Evolutionary conservation across 2,797 vertebrate species (phyloP), one percentile per base, ranked within the genome.

Genomic region (Bovichtus diacanthus): DNA sequence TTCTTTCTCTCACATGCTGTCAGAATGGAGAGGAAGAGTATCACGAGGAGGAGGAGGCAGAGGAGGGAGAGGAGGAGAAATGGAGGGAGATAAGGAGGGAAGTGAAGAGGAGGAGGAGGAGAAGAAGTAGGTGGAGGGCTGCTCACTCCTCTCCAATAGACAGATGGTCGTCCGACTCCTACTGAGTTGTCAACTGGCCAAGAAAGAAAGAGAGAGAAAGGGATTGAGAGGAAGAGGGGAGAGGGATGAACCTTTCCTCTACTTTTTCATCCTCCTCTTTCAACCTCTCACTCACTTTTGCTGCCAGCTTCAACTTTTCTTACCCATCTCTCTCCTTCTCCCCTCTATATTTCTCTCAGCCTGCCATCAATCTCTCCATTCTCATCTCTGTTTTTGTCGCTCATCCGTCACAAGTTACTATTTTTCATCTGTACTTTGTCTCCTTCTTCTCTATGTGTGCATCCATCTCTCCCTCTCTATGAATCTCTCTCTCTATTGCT

Each of bases 141-240:
- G 70, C 55, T 86, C 70, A 65, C 74, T 89, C 70, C 76, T 86
- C 73, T 86, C 72, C 70, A 82, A 70, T 31, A 89, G 87, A 91
- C 91, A 93, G 92, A 93, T 93, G 91, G 91, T 88, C 23, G 87
- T 86, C 85, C 75, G 82, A 87, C 86, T 92, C 92, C 90, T 86
- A 90, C 91, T 76, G 90, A 86, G 92, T 87, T 93, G 92, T 90
- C 88, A 80, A 88, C 74, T 34, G 75, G 90, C 92, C 92, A 93
- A 86, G 53, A 76, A 31, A 65, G 66, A 86, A 62, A 87, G 67
- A 86, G 64, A 66, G 61, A 69, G 63, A 72, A 54, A 72, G 67
- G 64, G 62, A 83, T 36, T 41, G 68, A 81, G 74, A 85, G 81
- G 55, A 80, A 63, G 61, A 78, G 70, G 46, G 55, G 27, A 78